Base-by-base conservation (phyloP, 92 coral and sea anemone genomes). In the Paragorgia papillata region DNA sequence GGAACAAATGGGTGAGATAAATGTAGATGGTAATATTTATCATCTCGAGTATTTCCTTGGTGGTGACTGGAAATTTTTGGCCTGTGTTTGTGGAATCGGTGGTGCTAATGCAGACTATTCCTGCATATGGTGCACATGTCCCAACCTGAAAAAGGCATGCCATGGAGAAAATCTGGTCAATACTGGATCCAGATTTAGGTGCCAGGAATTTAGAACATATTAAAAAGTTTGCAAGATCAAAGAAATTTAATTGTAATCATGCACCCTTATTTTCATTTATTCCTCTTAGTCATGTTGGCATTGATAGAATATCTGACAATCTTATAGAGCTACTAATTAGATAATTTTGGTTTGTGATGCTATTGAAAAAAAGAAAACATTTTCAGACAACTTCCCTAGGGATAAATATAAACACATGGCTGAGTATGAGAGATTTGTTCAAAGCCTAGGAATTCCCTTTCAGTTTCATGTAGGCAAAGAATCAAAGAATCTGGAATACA, bases 231-330 rank as follows among this genome's bases (percentile, higher is more conserved):
- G 57, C 87, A 7, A 43, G 15, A 20, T 32, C 89, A 21, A 70
- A 73, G 41, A 40, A 80, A 27, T 56, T 12, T 9, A 64, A 80
- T 46, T 73, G 85, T 25, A 84, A 74, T 37, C 51, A 35, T 24
- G 26, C 9, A 31, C 88, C 85, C 57, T 61, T n/a, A n/a, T n/a
- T n/a, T n/a, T n/a, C n/a, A n/a, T n/a, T n/a, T n/a, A n/a, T n/a
- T n/a, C n/a, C n/a, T 83, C 31, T 81, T 9, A 85, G 56, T 66
- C 89, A 81, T 82, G 89, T 81, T 48, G 73, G 73, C 25, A 82
- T 66, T 53, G 81, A 84, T 37, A n/a, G n/a, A n/a, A n/a, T n/a
- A n/a, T n/a, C n/a, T n/a, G 88, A 84, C 21, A 75, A 57, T 20
- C 53, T 81, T 33, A 65, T 69, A 71, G 88, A 84, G 19, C 27